Base-by-base conservation (phyloP, 2,888 invertebrate genomes). In the Megalurothrips usitatus region DNA sequence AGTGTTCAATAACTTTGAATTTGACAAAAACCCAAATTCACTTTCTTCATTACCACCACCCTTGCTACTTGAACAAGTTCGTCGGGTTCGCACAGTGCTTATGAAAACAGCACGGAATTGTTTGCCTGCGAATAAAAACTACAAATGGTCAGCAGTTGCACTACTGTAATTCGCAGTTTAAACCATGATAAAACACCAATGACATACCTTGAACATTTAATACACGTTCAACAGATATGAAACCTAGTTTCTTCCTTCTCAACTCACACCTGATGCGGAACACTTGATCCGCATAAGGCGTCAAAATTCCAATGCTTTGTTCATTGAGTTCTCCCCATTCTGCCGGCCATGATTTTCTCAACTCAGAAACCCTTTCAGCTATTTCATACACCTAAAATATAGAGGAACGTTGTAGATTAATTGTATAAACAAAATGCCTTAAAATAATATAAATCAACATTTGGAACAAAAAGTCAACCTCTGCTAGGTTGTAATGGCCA, bases 101-200 rank as follows among this genome's bases (percentile, higher is more conserved):
- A 96, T 88, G 85, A 96, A 93, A 80, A 96, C 92, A 0, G 93
- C 94, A 12, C 94, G 90, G 86, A 95, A 96, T 87, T 96, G 95
- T 86, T 95, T 96, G n/a, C 90, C 90, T 90, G 85, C 8, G 23
- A 68, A n/a, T 68, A 23, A 23, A 68, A 23, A 68, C n/a, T 26
- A 14, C 34, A 26, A 75, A 17, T 0, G 0, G 17, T 78, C 19
- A 78, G 28, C n/a, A 79, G 17, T 79, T 17, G 26, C 75, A 14
- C n/a, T 81, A 78, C 47, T 28, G 1, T 78, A 34, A 23, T 19
- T 34, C 10, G 14, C 23, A 26, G 9, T 19, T 58, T 8, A 17
- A 52, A 34, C 23, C 14, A 80, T 9, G 26, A 80, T 63, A 81
- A 17, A 79, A 23, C 26, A 48, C 6, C n/a, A 47, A 47, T 28